Percentiles rank a stretch among this genome's conserved stretches.
Conservation (phyloP, 2,797 vertebrate genomes). For the Parauchenoglanis punctatus region DNA sequence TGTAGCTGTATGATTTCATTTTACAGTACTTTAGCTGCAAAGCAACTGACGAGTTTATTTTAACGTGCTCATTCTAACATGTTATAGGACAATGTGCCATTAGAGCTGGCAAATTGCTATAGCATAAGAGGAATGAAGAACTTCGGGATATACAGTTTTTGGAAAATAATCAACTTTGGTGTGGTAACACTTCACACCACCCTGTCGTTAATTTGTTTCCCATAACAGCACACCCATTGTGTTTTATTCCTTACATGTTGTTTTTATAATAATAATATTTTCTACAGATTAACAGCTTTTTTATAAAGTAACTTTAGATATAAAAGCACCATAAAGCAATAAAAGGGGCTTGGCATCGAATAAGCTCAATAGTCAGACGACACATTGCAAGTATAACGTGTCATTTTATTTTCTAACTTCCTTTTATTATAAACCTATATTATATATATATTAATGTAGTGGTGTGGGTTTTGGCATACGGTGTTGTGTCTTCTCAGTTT, state of each 20-base stretch:
- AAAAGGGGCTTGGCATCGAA: not conserved
- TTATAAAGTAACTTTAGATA: not conserved
- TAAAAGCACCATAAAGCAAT: not conserved
- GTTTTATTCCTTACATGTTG: not conserved
- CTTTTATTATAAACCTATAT: not conserved
- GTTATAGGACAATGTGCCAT: not conserved
- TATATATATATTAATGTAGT: not conserved
- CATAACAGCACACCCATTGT: not conserved
- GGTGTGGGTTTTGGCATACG: not conserved
- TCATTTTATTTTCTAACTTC: not conserved
- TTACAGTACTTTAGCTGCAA: too few relatives aligned
- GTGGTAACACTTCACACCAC: not conserved
- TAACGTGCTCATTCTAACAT: not conserved
- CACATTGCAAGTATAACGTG: not conserved
- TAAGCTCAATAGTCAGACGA: not conserved
- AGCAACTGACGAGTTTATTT: not conserved
- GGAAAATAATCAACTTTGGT: not conserved
- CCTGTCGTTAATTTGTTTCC: not conserved
- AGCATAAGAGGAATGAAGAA: not conserved
- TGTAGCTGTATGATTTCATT: not conserved
- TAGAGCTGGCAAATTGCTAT: not conserved
- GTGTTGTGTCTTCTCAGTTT: conserved; percentile 15
- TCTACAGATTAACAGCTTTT: not conserved
- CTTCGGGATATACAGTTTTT: not conserved
- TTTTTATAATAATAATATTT: not conserved